phyloP scores from a whole-genome alignment of 1,140 invertebrate species.

The Tetramorium simillimum region DNA sequence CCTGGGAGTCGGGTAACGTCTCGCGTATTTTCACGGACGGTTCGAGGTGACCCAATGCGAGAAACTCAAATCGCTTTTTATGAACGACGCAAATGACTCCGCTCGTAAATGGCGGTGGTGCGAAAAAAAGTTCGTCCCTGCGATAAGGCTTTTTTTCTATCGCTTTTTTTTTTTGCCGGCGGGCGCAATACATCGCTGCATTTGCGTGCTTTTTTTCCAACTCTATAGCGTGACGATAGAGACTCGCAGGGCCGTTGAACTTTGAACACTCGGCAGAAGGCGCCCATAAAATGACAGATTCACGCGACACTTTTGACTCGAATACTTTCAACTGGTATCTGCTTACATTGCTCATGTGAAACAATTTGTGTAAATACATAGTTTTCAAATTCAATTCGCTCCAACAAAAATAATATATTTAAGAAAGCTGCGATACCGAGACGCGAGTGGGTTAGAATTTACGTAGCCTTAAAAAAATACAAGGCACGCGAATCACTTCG shows the following conservation, averaged over 20 bases:
- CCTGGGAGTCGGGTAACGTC: constrained; percentile 66
- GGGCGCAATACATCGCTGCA: constrained; percentile 54
- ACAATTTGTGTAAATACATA: neutral
- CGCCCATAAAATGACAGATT: constrained; percentile 19
- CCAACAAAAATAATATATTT: neutral
- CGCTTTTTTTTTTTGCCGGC: constrained; percentile 40
- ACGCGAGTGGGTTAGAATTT: neutral
- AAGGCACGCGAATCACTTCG: constrained; percentile 12
- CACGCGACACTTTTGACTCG: constrained; percentile 10
- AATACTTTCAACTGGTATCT: constrained; percentile 34
- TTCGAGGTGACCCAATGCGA: constrained; percentile 39
- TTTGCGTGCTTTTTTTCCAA: constrained; percentile 52
- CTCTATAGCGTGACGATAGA: constrained; percentile 48
- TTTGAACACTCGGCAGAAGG: constrained; percentile 29
- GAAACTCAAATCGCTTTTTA: constrained; percentile 67
- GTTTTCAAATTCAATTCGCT: neutral
- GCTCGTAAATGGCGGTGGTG: constrained; percentile 46
- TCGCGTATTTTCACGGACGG: constrained; percentile 64
- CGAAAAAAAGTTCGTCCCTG: constrained; percentile 60
- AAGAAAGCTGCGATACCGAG: neutral
- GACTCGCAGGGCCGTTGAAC: constrained; percentile 52
- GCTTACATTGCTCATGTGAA: neutral
- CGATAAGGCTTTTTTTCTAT: constrained; percentile 63
- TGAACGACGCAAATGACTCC: constrained; percentile 59
- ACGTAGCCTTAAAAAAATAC: neutral